These are phyloP conservation scores for Leptocoma aspasia DNA, from an alignment of 2,113 vertebrate species.

Conservation along the genomic window DNA sequence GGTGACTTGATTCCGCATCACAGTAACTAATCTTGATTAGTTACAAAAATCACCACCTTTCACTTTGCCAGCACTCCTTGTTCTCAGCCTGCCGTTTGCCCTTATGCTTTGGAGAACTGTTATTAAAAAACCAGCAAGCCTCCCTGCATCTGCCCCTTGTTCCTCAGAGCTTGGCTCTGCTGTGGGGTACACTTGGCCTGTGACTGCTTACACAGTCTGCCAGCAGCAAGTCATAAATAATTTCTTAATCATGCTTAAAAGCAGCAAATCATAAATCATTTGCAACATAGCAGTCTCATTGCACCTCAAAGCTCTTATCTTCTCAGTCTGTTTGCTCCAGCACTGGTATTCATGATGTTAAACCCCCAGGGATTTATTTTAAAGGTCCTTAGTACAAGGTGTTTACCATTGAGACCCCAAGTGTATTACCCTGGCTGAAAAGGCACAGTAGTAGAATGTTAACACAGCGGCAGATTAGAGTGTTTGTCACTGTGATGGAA, in stretches of 20 bases:
- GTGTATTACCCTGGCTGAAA: not conserved
- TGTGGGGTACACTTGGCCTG: not conserved
- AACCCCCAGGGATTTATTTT: not conserved
- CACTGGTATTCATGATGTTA: not conserved
- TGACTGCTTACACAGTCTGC: not conserved
- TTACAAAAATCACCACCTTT: not conserved
- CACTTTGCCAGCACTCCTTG: not conserved
- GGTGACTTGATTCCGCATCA: not conserved
- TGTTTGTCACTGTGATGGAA: not conserved
- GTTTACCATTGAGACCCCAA: not conserved
- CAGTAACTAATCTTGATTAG: not conserved
- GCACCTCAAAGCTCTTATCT: not conserved
- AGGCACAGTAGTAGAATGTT: not conserved
- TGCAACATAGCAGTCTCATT: not conserved
- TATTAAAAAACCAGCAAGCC: not conserved
- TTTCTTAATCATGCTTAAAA: too few relatives aligned
- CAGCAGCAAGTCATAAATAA: not conserved
- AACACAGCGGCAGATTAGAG: not conserved
- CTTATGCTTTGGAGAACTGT: not conserved
- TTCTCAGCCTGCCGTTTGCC: not conserved
- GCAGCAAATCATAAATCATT: not conserved
- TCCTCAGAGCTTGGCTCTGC: not conserved
- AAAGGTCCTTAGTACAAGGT: not conserved
- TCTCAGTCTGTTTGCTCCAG: not conserved
- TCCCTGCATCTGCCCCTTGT: not conserved